Percentiles rank a stretch among this genome's conserved stretches.
phyloP scores from a whole-genome alignment of 2,113 vertebrate genomes.

The Hydrochoerus hydrochaeris region DNA sequence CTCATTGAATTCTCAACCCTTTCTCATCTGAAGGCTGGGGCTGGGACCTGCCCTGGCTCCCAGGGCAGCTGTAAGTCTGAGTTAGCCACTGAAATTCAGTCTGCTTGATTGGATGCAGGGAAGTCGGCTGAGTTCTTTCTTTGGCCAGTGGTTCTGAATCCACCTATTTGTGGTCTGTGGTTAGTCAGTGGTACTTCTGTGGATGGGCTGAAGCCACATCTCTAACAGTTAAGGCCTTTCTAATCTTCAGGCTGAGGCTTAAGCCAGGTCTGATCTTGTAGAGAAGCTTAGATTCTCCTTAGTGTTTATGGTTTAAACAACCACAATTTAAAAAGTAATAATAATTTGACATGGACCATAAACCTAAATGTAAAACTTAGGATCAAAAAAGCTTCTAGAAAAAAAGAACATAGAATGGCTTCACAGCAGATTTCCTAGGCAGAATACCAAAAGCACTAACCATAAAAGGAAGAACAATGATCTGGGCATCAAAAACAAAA shows the following conservation, averaged over 20 bases:
- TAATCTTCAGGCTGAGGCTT: slow-evolving; percentile 2
- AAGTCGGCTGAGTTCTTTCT: background rate
- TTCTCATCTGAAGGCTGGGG: background rate
- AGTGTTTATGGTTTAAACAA: slow-evolving; percentile 26
- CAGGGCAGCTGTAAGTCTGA: background rate
- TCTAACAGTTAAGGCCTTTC: slow-evolving; percentile 40
- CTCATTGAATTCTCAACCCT: background rate
- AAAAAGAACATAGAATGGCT: background rate
- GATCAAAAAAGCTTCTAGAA: slow-evolving; percentile 40
- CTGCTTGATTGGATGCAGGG: background rate
- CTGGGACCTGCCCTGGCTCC: background rate
- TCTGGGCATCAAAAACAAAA: background rate
- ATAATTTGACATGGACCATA: slow-evolving; percentile 1
- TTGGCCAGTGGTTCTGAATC: background rate
- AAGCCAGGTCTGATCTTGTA: background rate
- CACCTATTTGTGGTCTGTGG: background rate
- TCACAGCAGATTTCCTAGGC: slow-evolving; percentile 22
- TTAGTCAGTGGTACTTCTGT: background rate
- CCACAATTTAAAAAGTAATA: background rate
- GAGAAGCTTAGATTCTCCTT: slow-evolving; percentile 11
- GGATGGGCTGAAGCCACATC: background rate
- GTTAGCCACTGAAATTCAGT: background rate
- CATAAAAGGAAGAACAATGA: background rate
- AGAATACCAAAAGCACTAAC: background rate
- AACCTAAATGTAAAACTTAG: slow-evolving; percentile 31